Conservation (phyloP, 2,888 invertebrate genomes). For the Stenodema calcarata region DNA sequence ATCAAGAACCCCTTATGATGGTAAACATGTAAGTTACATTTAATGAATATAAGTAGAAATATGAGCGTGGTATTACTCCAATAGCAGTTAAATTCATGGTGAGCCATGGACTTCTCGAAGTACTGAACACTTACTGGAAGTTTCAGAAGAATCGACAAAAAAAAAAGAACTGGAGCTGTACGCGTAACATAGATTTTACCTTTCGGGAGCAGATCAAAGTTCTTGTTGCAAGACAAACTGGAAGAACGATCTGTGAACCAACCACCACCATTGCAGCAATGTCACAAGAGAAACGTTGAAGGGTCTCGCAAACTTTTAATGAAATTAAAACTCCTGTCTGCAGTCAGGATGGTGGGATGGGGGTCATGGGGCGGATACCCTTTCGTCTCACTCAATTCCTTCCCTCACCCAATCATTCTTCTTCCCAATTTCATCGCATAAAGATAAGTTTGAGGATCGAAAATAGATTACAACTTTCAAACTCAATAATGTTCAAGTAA, state of each 20-base stretch:
- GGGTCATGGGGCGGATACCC: background rate
- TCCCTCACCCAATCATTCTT: background rate
- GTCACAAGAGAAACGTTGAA: background rate
- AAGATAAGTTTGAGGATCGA: background rate
- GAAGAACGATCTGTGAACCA: background rate
- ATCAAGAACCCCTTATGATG: too few relatives aligned
- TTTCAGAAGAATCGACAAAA: too few relatives aligned
- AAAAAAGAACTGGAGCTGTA: too few relatives aligned
- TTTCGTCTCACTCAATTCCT: background rate
- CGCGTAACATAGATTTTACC: too few relatives aligned
- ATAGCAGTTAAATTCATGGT: too few relatives aligned
- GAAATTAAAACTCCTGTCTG: background rate
- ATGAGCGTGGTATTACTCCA: too few relatives aligned
- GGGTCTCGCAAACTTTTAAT: background rate
- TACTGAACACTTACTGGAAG: too few relatives aligned
- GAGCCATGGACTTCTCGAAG: too few relatives aligned
- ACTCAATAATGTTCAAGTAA: background rate
- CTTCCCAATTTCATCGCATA: background rate
- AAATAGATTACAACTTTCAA: background rate
- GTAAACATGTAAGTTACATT: too few relatives aligned
- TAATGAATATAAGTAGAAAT: too few relatives aligned
- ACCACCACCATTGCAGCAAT: background rate
- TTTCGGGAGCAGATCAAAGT: background rate
- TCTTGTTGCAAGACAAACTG: background rate
- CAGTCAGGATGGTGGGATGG: background rate